Evolutionary conservation across 2,888 invertebrate species (phyloP).

Genomic region (Drosophila anceps): DNA sequence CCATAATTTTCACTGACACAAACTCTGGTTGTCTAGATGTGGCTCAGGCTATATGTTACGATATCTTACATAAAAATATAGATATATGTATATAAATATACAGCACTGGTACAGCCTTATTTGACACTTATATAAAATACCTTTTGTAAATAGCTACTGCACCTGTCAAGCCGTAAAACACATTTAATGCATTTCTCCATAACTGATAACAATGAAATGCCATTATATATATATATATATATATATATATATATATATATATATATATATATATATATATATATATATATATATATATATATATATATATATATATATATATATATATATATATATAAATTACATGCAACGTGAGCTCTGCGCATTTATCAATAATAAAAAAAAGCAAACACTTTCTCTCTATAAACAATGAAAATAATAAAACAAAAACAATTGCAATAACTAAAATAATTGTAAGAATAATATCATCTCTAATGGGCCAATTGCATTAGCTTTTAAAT

Average conservation of each 20-base stretch:
- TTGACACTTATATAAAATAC: neutral
- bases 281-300: neutral
- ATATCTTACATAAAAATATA: neutral
- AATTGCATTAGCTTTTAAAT: slow-evolving; percentile 48
- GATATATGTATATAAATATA: neutral
- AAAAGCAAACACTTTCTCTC: slow-evolving; percentile 53
- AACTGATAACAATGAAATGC: slow-evolving; percentile 21
- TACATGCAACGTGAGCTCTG: slow-evolving; percentile 51
- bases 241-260: slow-evolving; percentile 3
- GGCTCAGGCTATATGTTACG: neutral
- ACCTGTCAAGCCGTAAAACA: slow-evolving; percentile 38
- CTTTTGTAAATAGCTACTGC: slow-evolving; percentile 19
- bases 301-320: slow-evolving; percentile 3
- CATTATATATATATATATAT: neutral
- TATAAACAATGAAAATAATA: slow-evolving; percentile 4
- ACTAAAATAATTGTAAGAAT: slow-evolving; percentile 29
- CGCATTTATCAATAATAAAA: slow-evolving; percentile 33
- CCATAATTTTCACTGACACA: fast-evolving
- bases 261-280: slow-evolving; percentile 16
- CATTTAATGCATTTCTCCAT: slow-evolving; percentile 24
- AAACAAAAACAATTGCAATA: slow-evolving; percentile 9
- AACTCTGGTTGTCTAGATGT: neutral
- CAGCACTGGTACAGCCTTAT: neutral
- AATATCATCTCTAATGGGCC: slow-evolving; percentile 34
- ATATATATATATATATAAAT: slow-evolving; percentile 5